Evolutionary conservation across 2,113 vertebrate species (phyloP).

Genomic region (Heterotilapia buettikoferi): DNA sequence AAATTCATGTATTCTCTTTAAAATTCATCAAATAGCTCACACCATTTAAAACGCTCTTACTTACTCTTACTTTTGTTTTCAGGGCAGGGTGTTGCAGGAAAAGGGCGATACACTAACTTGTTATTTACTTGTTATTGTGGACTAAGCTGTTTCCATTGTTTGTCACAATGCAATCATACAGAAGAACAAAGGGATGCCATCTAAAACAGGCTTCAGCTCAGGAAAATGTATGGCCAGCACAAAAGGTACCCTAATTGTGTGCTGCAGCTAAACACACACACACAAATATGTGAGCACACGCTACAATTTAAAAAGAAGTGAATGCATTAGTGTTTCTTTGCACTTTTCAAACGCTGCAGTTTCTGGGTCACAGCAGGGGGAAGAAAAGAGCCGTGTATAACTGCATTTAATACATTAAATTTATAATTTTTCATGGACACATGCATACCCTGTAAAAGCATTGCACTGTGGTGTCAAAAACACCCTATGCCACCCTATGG

Average conservation of each 20-base stretch:
- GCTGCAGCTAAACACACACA: not conserved
- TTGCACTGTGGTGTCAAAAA: not conserved
- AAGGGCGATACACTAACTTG: not conserved
- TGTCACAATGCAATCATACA: slow-evolving; percentile 22
- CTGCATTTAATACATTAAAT: slow-evolving; percentile 27
- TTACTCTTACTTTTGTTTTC: not conserved
- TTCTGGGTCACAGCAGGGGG: slow-evolving; percentile 40
- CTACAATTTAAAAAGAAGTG: slow-evolving; percentile 18
- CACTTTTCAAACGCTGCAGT: slow-evolving; percentile 37
- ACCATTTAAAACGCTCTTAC: not conserved
- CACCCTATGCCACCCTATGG: not conserved
- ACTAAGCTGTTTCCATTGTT: slow-evolving; percentile 49
- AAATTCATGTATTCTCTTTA: not conserved
- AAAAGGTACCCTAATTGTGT: slow-evolving; percentile 20
- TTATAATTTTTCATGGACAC: not conserved
- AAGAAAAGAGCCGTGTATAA: not conserved
- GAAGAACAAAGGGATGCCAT: slow-evolving; percentile 33
- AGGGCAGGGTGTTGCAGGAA: not conserved
- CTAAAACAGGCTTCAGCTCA: slow-evolving; percentile 1
- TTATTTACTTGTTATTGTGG: slow-evolving; percentile 41
- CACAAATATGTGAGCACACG: not conserved
- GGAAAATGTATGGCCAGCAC: slow-evolving; percentile 24
- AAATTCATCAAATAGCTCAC: not conserved
- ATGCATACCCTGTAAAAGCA: not conserved
- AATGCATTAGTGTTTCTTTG: slow-evolving; percentile 22